Evolutionary conservation across 2,888 invertebrate genomes (phyloP), one percentile per base, ranked within the genome.

Genomic region (Synergus gifuensis): DNA sequence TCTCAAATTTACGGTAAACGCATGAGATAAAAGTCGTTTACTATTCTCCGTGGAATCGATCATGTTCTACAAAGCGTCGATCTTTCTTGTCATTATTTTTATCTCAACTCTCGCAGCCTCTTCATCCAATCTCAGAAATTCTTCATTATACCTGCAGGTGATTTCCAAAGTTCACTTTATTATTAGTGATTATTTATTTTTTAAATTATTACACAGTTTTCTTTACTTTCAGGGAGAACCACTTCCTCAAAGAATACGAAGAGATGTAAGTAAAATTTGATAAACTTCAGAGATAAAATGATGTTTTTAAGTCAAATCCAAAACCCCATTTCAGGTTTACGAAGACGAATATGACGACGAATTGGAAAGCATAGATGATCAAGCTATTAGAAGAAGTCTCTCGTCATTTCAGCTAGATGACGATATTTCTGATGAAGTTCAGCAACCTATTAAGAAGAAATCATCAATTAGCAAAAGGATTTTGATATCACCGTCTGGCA

Each of bases 1-100:
- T 73, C 18, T 54, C 40, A 54, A 73, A 73, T 73, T 73, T 73
- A 73, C 73, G 54, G 54, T 54, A 73, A 54, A 73, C 73, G 73
- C 36, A 73, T 73, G 73, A 36, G 54, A 54, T 73, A 54, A 73
- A 54, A 73, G n/a, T 54, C 73, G 49, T 36, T 73, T 58, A 58
- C 18, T 54, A 54, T 58, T 73, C 36, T n/a, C 36, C 54, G 36
- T 73, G 36, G 54, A 58, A 73, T 58, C 40, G 73, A 73, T 73
- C 18, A 73, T 73, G 54, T 58, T 12, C 36, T 36, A 73, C 49
- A 58, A 40, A 62, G 62, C 5, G 58, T 73, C 18, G 73, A 73
- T 73, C 58, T 54, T 40, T 54, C 54, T 54, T 54, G 36, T 16
- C 54, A 73, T 49, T 7, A n/a, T 73, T 18, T 36, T 22, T 12